Conservation (phyloP, 2,888 invertebrate genomes). For the Chironomus tentans region DNA sequence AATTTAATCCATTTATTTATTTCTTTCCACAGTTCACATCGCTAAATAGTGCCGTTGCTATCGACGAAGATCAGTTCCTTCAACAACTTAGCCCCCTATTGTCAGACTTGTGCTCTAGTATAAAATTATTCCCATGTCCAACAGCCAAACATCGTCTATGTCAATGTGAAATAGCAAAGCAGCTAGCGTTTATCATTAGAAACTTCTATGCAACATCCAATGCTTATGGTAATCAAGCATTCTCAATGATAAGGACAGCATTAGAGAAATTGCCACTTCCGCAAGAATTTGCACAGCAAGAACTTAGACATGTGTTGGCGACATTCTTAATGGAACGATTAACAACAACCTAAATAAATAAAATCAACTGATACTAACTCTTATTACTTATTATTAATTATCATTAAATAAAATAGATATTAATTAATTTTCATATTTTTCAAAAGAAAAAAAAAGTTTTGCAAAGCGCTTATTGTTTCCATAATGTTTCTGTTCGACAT, state of each 20-base stretch:
- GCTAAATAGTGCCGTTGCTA: slow-evolving; percentile 32
- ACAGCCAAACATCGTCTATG: slow-evolving; percentile 42
- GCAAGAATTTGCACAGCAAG: slow-evolving; percentile 41
- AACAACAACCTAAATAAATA: not conserved
- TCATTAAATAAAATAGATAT: too few species aligned
- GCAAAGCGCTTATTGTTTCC: too few species aligned
- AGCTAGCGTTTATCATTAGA: slow-evolving; percentile 38
- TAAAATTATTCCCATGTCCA: slow-evolving; percentile 40
- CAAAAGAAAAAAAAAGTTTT: too few species aligned
- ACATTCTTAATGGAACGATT: slow-evolving; percentile 14
- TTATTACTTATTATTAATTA: too few species aligned
- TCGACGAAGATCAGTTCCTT: slow-evolving; percentile 40
- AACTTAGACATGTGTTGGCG: slow-evolving; percentile 30
- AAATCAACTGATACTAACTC: not conserved
- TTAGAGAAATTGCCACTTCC: slow-evolving; percentile 41
- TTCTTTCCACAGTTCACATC: slow-evolving; percentile 35
- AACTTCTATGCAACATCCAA: slow-evolving; percentile 31
- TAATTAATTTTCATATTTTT: too few species aligned
- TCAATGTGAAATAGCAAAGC: slow-evolving; percentile 42
- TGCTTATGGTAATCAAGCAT: slow-evolving; percentile 29
- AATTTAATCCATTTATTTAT: not conserved
- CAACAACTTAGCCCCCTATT: slow-evolving; percentile 40
- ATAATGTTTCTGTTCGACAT: too few species aligned
- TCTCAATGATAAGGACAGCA: slow-evolving; percentile 35
- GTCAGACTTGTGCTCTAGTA: slow-evolving; percentile 41